phyloP scores from a whole-genome alignment of 1,140 invertebrate species.

The Aphaenogaster rudis region DNA sequence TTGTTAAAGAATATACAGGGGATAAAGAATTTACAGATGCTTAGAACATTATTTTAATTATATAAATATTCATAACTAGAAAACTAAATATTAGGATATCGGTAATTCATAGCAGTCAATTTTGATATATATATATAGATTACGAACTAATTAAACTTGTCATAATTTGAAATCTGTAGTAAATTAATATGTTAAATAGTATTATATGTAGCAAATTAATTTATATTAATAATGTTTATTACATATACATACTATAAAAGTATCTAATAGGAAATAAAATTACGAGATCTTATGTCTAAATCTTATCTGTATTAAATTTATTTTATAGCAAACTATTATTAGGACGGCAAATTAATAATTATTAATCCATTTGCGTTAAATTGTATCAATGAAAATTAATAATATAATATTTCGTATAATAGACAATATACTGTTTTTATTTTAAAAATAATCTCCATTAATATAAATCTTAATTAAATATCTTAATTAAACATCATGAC shows the following conservation, averaged over 20 bases:
- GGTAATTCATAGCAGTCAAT: no score
- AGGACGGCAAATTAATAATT: neutral
- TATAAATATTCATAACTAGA: no score
- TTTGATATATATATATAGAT: no score
- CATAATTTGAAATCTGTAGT: no score
- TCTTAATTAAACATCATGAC: neutral
- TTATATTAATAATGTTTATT: no score
- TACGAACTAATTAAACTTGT: no score
- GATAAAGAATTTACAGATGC: neutral
- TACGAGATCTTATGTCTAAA: neutral
- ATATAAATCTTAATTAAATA: constrained; percentile 11
- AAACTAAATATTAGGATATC: no score
- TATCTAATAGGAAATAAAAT: neutral
- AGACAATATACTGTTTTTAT: neutral
- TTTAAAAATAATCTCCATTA: neutral
- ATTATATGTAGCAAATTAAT: no score
- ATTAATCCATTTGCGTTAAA: neutral
- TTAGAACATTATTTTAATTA: no score
- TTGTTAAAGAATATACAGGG: no score
- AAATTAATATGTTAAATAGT: no score
- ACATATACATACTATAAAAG: neutral
- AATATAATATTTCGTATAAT: neutral
- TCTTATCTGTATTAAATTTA: neutral
- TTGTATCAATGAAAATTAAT: neutral
- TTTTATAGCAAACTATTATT: neutral